A percentile compares a stretch with the other conserved stretches of the same genome.
These are phyloP conservation scores for Cephus cinctus DNA, from an alignment of 1,140 invertebrate genomes.

Conservation along the genomic window DNA sequence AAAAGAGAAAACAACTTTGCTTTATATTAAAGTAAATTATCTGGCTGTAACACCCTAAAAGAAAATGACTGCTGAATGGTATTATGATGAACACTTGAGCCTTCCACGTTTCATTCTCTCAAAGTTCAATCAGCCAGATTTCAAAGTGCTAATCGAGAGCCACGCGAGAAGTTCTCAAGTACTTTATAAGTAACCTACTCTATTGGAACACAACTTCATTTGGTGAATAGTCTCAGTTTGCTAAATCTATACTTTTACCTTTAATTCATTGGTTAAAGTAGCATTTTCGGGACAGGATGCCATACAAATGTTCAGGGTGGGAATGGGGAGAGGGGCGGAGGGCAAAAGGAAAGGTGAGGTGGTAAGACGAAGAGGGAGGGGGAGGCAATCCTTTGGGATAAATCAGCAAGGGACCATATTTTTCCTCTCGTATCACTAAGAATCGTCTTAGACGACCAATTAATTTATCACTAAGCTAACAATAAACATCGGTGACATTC, in stretches of 20 bases:
- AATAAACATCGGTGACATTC: too few relatives aligned
- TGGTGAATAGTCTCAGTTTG: conserved; percentile 49
- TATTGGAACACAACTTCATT: conserved; percentile 48
- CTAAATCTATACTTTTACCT: conserved; percentile 25
- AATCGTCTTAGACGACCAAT: too few relatives aligned
- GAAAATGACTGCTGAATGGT: neutral
- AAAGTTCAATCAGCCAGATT: neutral
- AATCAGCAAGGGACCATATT: too few relatives aligned
- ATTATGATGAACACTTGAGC: neutral
- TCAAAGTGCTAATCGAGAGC: neutral
- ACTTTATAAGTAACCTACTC: conserved; percentile 28
- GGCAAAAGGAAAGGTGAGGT: too few relatives aligned
- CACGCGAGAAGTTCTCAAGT: conserved; percentile 18
- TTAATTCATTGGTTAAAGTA: conserved; percentile 3
- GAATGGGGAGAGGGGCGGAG: too few relatives aligned
- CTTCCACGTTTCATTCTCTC: neutral
- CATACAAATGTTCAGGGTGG: too few relatives aligned
- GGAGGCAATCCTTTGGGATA: too few relatives aligned
- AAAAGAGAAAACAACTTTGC: neutral
- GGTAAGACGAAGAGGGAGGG: too few relatives aligned
- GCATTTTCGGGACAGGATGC: too few relatives aligned
- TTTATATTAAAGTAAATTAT: neutral
- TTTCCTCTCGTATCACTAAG: too few relatives aligned
- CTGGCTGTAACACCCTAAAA: neutral
- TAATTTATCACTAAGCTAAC: too few relatives aligned